A percentile compares a stretch with the other conserved stretches of the same genome.
Evolutionary conservation across 1,140 invertebrate genomes (phyloP).

Genomic region (Thaumatotibia leucotreta): DNA sequence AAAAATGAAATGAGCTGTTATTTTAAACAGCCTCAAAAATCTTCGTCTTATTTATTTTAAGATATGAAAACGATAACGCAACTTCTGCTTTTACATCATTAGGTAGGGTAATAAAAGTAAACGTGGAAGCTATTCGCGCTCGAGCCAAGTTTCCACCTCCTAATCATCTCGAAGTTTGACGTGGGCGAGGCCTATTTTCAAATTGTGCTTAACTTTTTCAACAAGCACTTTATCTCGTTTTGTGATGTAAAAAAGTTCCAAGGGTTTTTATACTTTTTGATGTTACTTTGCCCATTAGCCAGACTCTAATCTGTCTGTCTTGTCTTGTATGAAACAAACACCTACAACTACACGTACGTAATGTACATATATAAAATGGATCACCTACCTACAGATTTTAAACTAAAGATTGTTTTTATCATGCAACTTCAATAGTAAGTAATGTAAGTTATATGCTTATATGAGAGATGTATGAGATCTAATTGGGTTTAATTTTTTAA

Average conservation of each 20-base stretch:
- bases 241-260: not conserved
- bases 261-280: not conserved
- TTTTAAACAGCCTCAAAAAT: too few relatives aligned
- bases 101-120: not conserved
- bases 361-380: not conserved
- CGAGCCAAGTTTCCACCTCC: not conserved
- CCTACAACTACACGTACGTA: not conserved
- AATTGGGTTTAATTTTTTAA: too few relatives aligned
- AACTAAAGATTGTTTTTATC: too few relatives aligned
- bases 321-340: too few relatives aligned
- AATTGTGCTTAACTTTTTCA: not conserved
- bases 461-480: too few relatives aligned
- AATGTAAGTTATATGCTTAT: too few relatives aligned
- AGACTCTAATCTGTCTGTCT: not conserved
- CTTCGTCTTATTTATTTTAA: too few relatives aligned
- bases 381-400: not conserved
- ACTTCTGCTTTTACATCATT: not conserved
- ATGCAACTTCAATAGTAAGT: too few relatives aligned
- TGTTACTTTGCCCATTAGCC: not conserved
- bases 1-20: too few relatives aligned
- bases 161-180: not conserved
- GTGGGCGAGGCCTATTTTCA: not conserved
- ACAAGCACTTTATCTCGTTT: not conserved
- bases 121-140: not conserved
- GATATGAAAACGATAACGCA: not conserved